phyloP scores from a whole-genome alignment of 2,888 invertebrate genomes.

The Muschampia plurimacula region DNA sequence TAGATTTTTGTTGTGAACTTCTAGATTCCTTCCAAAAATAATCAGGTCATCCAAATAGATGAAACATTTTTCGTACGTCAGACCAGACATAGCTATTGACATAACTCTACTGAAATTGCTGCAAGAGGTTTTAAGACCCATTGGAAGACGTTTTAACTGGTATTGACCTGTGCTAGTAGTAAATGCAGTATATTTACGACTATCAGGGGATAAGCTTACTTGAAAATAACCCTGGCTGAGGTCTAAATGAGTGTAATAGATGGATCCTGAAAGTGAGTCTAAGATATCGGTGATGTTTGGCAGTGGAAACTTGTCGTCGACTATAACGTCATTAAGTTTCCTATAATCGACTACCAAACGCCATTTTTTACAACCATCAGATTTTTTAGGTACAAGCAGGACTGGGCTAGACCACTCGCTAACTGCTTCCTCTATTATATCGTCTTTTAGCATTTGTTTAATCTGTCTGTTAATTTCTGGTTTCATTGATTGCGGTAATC shows the following conservation, averaged over 20 bases:
- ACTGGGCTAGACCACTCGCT: constrained; percentile 4
- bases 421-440: not conserved
- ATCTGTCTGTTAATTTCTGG: constrained; percentile 20
- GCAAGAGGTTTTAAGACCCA: not conserved
- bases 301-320: constrained; percentile 41
- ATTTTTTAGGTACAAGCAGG: constrained; percentile 4
- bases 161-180: not conserved
- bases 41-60: not conserved
- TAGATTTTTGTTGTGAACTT: not conserved
- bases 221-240: not conserved
- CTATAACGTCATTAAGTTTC: constrained; percentile 23
- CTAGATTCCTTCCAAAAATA: not conserved
- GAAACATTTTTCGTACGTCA: not conserved
- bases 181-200: not conserved
- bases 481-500: constrained; percentile 19
- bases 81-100: not conserved
- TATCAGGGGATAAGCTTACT: not conserved
- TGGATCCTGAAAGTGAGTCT: not conserved
- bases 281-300: constrained; percentile 9
- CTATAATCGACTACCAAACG: constrained; percentile 12
- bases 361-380: not conserved
- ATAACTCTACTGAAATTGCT: not conserved
- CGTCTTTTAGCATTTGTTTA: constrained; percentile 9
- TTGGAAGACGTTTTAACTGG: not conserved
- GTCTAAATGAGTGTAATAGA: not conserved